Conservation (phyloP, 2,113 vertebrate species). For the Numida meleagris region DNA sequence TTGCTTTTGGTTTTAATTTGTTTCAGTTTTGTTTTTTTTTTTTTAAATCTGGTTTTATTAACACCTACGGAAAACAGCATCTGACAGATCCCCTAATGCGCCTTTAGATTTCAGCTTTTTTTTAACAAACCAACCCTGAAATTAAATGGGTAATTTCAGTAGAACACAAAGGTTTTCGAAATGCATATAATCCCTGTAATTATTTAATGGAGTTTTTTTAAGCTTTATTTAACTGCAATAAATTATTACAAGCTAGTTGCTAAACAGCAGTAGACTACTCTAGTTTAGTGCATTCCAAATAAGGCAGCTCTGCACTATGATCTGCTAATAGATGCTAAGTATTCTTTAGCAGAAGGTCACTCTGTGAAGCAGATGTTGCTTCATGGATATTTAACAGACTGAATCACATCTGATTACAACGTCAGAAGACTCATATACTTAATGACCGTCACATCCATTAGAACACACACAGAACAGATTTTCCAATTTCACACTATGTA, state of each 20-base stretch:
- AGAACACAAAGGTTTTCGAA: slow-evolving; percentile 78
- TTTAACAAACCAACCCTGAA: slow-evolving; percentile 81
- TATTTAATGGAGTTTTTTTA: slow-evolving; percentile 82
- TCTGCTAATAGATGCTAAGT: slow-evolving; percentile 86
- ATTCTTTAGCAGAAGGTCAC: slow-evolving; percentile 95
- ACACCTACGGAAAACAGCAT: slow-evolving; percentile 82
- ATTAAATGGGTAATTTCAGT: slow-evolving; percentile 81
- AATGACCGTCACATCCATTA: slow-evolving; percentile 97
- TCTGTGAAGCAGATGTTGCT: slow-evolving; percentile 96
- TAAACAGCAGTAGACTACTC: slow-evolving; percentile 77
- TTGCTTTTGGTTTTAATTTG: slow-evolving; percentile 83
- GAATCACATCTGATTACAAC: slow-evolving; percentile 97
- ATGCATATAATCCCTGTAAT: slow-evolving; percentile 81
- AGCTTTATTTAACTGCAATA: slow-evolving; percentile 85
- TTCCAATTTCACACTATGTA: slow-evolving; percentile 87
- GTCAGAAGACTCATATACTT: slow-evolving; percentile 94
- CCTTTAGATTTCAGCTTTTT: slow-evolving; percentile 76
- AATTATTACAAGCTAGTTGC: slow-evolving; percentile 79
- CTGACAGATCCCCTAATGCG: slow-evolving; percentile 78
- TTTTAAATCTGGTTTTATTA: slow-evolving; percentile 81
- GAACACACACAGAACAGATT: slow-evolving; percentile 90
- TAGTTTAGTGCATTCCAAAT: slow-evolving; percentile 79
- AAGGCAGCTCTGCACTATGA: slow-evolving; percentile 78
- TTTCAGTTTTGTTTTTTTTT: slow-evolving; percentile 75
- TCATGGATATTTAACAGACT: slow-evolving; percentile 95